Conservation (phyloP, 2,888 invertebrate species). For the Hydropsyche betteni region DNA sequence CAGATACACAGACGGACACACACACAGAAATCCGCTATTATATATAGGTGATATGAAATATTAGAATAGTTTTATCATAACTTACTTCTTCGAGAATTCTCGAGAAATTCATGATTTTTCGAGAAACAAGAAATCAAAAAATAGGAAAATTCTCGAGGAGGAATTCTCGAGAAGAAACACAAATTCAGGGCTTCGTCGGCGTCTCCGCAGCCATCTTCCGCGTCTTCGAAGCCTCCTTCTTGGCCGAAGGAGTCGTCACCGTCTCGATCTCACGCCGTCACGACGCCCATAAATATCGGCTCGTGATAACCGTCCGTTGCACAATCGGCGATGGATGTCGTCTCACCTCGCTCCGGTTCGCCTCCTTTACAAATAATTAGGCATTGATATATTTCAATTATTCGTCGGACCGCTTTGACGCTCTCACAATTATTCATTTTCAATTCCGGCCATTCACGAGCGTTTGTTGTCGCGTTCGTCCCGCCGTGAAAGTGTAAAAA, state of each 20-base stretch:
- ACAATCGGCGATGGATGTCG: conserved; percentile 47
- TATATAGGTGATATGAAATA: too few relatives aligned
- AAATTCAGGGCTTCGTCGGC: too few relatives aligned
- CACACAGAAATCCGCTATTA: too few relatives aligned
- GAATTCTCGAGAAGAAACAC: too few relatives aligned
- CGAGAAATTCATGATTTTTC: too few relatives aligned
- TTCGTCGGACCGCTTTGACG: conserved; percentile 35
- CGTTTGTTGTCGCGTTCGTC: neutral
- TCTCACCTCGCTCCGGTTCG: conserved; percentile 44
- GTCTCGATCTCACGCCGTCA: conserved; percentile 43
- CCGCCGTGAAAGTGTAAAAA: conserved; percentile 36
- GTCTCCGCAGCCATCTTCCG: too few relatives aligned
- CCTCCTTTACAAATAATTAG: conserved; percentile 46
- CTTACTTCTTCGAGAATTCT: too few relatives aligned
- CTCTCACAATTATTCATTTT: conserved; percentile 49
- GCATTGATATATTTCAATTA: conserved; percentile 48
- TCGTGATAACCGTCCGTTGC: conserved; percentile 41
- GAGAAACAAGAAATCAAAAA: too few relatives aligned
- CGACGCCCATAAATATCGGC: conserved; percentile 46
- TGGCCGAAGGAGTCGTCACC: conserved; percentile 16
- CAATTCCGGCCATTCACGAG: conserved; percentile 42
- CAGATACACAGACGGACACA: too few relatives aligned
- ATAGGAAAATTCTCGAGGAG: too few relatives aligned
- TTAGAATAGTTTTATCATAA: too few relatives aligned
- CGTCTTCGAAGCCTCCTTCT: neutral